Base-by-base conservation (phyloP, 2,797 vertebrate species). In the Onychomys arenicola region DNA sequence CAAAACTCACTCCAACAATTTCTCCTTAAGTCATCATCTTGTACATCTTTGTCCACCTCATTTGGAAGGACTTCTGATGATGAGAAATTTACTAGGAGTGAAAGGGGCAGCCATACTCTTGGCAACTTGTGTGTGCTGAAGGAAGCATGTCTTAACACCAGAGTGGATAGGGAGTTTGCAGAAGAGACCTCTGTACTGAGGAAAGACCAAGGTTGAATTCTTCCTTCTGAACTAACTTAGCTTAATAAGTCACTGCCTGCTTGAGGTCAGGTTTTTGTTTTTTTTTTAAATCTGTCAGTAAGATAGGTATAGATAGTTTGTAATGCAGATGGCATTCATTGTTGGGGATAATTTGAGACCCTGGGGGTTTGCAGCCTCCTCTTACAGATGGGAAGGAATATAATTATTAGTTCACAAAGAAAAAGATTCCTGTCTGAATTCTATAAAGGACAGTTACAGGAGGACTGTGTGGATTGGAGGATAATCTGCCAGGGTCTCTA, bases 261-360 rank as follows among this genome's bases (percentile, higher is more conserved):
- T 49, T 17, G 73, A 86, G 92, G 92, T 97, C 93, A 13, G 89
- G 81, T 97, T 97, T 94, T 94, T 11, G 37, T 7, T 69, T 94
- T 11, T 37, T 7, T 69, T n/a, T n/a, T 19, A 14, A 9, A 9
- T 10, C 21, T 32, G 40, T 67, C 29, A 97, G 94, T 97, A 97
- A 97, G 82, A n/a, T 85, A 89, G 73, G 85, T 92, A 92, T 59
- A 65, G 32, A 19, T 23, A 19, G 23, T 57, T n/a, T 91, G 6
- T 76, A 78, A 59, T 63, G 63, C 37, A 87, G 27, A 67, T 73
- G 19, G 63, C 71, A 89, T 89, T 46, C 71, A 89, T 86, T 46
- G 84, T 23, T 78, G 59, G n/a, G 43, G 34, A 57, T 25, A 0
- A 14, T 27, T 46, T 37, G 12, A 63, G 43, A 49, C 40, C 49